phyloP scores from a whole-genome alignment of 2,888 invertebrate genomes.

The Syrphus vitripennis region DNA sequence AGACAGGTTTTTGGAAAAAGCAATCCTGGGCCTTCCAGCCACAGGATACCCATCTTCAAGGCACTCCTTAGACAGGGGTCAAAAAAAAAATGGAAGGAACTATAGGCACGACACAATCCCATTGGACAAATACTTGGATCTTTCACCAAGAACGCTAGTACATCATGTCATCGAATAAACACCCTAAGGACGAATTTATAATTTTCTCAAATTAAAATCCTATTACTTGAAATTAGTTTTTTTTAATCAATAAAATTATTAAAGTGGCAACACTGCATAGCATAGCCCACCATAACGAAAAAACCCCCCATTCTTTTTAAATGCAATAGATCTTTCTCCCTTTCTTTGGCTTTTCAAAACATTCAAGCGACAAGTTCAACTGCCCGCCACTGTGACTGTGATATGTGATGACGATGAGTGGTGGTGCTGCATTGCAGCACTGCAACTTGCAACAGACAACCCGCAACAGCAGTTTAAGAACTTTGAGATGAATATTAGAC shows the following conservation, averaged over 20 bases:
- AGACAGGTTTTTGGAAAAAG: too few species aligned
- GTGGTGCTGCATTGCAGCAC: slow-evolving; percentile 18
- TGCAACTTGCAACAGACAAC: not conserved
- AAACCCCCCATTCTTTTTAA: not conserved
- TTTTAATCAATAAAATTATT: not conserved
- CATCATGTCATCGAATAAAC: too few species aligned
- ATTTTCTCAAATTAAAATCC: too few species aligned
- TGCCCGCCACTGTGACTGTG: not conserved
- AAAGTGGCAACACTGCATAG: not conserved
- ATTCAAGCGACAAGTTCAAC: slow-evolving; percentile 66
- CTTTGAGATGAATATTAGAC: slow-evolving; percentile 52
- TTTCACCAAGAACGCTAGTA: too few species aligned
- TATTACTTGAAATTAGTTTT: too few species aligned
- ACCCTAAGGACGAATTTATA: too few species aligned
- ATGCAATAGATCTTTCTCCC: slow-evolving; percentile 18
- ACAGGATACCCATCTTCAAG: too few species aligned
- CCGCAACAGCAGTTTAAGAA: slow-evolving; percentile 18
- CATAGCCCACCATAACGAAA: not conserved
- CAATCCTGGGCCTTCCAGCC: too few species aligned
- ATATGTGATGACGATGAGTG: not conserved
- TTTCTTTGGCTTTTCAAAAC: slow-evolving; percentile 8
- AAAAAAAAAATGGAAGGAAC: too few species aligned
- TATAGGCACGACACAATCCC: too few species aligned
- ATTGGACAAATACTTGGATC: too few species aligned
- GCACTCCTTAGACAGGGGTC: too few species aligned